Evolutionary conservation across 2,888 invertebrate genomes (phyloP), one percentile per base, ranked within the genome.

Genomic region (Belgica antarctica): DNA sequence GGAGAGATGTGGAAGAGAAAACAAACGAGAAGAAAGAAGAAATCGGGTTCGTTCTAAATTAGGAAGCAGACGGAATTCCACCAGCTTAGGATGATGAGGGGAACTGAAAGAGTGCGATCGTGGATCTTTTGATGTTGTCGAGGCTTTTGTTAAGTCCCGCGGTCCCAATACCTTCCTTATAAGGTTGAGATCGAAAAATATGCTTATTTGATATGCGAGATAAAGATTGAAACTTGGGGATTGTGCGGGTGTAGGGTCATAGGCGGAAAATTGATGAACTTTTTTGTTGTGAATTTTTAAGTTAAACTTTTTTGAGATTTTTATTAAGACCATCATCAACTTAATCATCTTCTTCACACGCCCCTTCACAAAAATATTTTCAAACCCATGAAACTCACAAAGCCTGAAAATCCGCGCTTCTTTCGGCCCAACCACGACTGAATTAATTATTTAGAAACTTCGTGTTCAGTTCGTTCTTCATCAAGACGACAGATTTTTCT

Each of bases 31-130:
- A 2, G 41, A 41, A 5, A 10, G 17, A 52, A 52, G 12, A 52
- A 52, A 22, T 52, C 22, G 5, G 17, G 52, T 52, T 52, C 17
- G 8, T 52, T 52, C 52, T 52, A 52, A 52, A 52, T 52, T 52
- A 22, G 52, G 52, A 52, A n/a, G 52, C 52, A 52, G 52, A 52
- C 52, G 52, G 22, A 52, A 52, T 52, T 52, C 52, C 52, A 41
- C 15, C 2, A 52, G 17, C 52, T 52, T 52, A n/a, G 52, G 52
- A 52, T 52, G 19, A 31, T 12, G 34, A 31, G n/a, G n/a, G n/a
- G n/a, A 41, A 41, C 7, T 46, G 46, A 46, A 46, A 7, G 15
- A 15, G 52, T 12, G 52, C 17, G 52, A 52, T 12, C 22, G 7
- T 52, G 52, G 22, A 52, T 19, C 52, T 52, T 7, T 52, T 22